Conservation (phyloP, 2,888 invertebrate species). For the Yponomeuta sedellus region DNA sequence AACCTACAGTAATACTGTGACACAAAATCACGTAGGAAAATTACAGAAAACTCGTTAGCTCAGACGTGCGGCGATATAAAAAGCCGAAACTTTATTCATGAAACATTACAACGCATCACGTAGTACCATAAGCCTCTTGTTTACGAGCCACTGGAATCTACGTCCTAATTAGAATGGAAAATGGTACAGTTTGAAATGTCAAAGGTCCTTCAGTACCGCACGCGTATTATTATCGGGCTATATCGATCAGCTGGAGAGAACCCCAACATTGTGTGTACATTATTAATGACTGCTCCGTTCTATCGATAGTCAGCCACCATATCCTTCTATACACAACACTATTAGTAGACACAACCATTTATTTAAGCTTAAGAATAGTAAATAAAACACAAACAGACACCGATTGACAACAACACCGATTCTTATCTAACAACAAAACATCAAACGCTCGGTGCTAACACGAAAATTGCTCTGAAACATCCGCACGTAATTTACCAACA, state of each 20-base stretch:
- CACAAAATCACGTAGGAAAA: neutral
- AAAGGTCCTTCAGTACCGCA: neutral
- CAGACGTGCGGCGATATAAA: neutral
- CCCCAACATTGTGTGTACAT: constrained; percentile 5
- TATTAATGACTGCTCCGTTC: neutral
- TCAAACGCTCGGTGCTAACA: no score
- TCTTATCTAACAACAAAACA: neutral
- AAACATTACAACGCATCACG: neutral
- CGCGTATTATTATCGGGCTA: constrained; percentile 1
- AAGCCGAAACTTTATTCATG: neutral
- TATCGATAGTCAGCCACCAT: neutral
- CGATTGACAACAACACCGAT: neutral
- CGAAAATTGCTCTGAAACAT: no score
- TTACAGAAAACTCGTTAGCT: neutral
- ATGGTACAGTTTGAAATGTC: constrained; percentile 10
- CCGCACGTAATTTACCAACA: no score
- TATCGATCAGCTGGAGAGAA: constrained; percentile 18
- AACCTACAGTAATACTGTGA: no score
- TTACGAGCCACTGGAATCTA: neutral
- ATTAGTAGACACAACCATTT: neutral
- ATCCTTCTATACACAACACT: neutral
- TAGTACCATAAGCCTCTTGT: neutral
- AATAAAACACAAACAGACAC: neutral
- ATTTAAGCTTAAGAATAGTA: neutral
- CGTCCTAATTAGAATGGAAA: neutral